A percentile compares a stretch with the other conserved stretches of the same genome.
Conservation (phyloP, 2,888 invertebrate genomes). For the Tubiluchus corallicola region DNA sequence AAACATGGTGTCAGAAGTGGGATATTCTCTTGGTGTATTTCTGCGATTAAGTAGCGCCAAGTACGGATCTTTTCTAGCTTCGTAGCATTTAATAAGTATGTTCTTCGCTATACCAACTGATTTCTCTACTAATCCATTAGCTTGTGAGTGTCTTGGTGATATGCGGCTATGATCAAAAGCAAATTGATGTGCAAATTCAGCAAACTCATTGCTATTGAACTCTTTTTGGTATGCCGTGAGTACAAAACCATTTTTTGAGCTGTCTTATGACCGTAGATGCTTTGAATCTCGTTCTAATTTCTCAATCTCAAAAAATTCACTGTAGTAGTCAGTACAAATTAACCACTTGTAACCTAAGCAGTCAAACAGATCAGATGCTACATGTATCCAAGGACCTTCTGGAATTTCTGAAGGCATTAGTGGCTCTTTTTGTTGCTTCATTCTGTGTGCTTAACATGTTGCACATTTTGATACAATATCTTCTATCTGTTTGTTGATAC, state of each 20-base stretch:
- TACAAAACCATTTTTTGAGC: slow-evolving; percentile 11
- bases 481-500: slow-evolving; percentile 9
- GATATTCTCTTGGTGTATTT: too few relatives aligned
- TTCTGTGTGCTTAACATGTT: not conserved
- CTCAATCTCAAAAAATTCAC: slow-evolving; percentile 11
- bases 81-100: slow-evolving; percentile 7
- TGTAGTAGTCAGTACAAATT: slow-evolving; percentile 10
- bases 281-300: not conserved
- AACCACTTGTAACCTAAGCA: slow-evolving; percentile 9
- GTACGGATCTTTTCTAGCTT: slow-evolving; percentile 8
- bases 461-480: slow-evolving; percentile 2
- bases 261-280: slow-evolving; percentile 9
- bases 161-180: slow-evolving; percentile 8
- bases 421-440: slow-evolving; percentile 7
- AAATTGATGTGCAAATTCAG: slow-evolving; percentile 9
- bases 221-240: slow-evolving; percentile 11
- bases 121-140: slow-evolving; percentile 12
- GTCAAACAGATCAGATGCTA: slow-evolving; percentile 12
- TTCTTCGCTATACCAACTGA: slow-evolving; percentile 11
- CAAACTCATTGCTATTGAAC: slow-evolving; percentile 10
- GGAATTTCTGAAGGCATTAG: slow-evolving; percentile 7
- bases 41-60: slow-evolving; percentile 11
- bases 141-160: slow-evolving; percentile 10
- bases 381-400: slow-evolving; percentile 10
- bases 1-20: too few relatives aligned